Conservation (phyloP, 2,797 vertebrate genomes). For the Coranthus polyacanthus region DNA sequence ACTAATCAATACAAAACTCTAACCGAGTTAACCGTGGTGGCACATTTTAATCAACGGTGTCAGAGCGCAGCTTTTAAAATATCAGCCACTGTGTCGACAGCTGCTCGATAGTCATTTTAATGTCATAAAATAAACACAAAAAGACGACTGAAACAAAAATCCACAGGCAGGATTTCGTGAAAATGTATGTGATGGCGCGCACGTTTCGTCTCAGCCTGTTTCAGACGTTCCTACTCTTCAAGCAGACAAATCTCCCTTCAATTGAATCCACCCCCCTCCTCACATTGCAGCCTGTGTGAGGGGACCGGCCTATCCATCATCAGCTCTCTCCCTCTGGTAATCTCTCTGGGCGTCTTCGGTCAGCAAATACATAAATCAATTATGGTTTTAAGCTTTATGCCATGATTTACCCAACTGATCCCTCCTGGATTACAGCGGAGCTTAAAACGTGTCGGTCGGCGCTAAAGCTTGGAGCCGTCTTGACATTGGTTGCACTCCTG, state of each 20-base stretch:
- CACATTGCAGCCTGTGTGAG: slow-evolving; percentile 41
- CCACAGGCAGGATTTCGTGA: background rate
- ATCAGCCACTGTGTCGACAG: background rate
- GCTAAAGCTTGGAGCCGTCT: slow-evolving; percentile 65
- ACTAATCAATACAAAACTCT: too few species aligned
- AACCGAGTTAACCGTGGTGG: too few species aligned
- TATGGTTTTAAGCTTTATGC: slow-evolving; percentile 89
- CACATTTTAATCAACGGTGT: background rate
- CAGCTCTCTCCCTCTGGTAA: slow-evolving; percentile 78
- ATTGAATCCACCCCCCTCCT: slow-evolving; percentile 64
- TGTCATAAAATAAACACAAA: too few species aligned
- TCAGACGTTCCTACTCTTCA: slow-evolving; percentile 55
- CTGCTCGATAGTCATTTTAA: too few species aligned
- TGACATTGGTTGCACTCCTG: slow-evolving; percentile 70
- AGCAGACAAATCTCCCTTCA: slow-evolving; percentile 73
- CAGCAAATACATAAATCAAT: slow-evolving; percentile 90
- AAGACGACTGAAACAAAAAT: too few species aligned
- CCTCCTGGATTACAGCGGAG: slow-evolving; percentile 83
- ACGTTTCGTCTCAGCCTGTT: slow-evolving; percentile 37
- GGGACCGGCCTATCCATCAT: slow-evolving; percentile 78
- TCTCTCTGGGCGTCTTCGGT: slow-evolving; percentile 85
- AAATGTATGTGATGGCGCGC: slow-evolving; percentile 10
- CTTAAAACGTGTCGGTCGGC: slow-evolving; percentile 77
- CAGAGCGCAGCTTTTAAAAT: background rate
- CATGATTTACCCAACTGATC: slow-evolving; percentile 87